phyloP scores from a whole-genome alignment of 2,888 invertebrate species.

The Drosophila nigricruria region DNA sequence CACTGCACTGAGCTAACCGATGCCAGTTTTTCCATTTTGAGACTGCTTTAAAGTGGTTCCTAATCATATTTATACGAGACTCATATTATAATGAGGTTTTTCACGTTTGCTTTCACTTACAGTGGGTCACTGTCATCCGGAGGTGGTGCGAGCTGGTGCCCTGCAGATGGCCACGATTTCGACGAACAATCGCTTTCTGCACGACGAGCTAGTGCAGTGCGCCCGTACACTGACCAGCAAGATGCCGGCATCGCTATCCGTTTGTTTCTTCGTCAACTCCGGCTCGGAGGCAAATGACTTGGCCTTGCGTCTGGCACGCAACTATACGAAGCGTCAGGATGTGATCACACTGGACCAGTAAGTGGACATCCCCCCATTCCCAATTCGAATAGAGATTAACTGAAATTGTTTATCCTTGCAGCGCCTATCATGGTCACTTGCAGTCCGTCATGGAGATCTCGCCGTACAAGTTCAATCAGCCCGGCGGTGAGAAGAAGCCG shows the following conservation, averaged over 20 bases:
- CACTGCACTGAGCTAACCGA: background rate
- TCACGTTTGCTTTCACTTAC: slow-evolving; percentile 74
- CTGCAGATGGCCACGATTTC: slow-evolving; percentile 96
- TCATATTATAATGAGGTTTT: background rate
- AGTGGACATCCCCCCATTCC: slow-evolving; percentile 86
- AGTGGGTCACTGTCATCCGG: slow-evolving; percentile 99
- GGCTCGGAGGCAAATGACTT: slow-evolving; percentile 99
- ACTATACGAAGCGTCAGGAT: slow-evolving; percentile 95
- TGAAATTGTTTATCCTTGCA: slow-evolving; percentile 85
- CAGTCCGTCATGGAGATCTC: slow-evolving; percentile 98
- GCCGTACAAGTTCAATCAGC: slow-evolving; percentile 98
- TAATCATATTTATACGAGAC: background rate
- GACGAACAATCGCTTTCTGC: slow-evolving; percentile 98
- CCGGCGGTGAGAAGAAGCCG: slow-evolving; percentile 92
- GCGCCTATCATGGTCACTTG: slow-evolving; percentile 99
- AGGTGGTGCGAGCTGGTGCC: slow-evolving; percentile 95
- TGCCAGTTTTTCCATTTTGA: background rate
- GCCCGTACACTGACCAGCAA: slow-evolving; percentile 93
- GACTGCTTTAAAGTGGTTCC: background rate
- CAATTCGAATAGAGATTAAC: background rate
- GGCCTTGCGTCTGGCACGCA: slow-evolving; percentile 95
- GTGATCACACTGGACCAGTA: slow-evolving; percentile 98
- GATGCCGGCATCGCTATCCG: slow-evolving; percentile 93
- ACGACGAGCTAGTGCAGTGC: slow-evolving; percentile 96
- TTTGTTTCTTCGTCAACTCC: slow-evolving; percentile 98